A percentile compares a stretch with the other conserved stretches of the same genome.
Conservation (phyloP, 23 tunicate species). For the Diplosoma virens region DNA sequence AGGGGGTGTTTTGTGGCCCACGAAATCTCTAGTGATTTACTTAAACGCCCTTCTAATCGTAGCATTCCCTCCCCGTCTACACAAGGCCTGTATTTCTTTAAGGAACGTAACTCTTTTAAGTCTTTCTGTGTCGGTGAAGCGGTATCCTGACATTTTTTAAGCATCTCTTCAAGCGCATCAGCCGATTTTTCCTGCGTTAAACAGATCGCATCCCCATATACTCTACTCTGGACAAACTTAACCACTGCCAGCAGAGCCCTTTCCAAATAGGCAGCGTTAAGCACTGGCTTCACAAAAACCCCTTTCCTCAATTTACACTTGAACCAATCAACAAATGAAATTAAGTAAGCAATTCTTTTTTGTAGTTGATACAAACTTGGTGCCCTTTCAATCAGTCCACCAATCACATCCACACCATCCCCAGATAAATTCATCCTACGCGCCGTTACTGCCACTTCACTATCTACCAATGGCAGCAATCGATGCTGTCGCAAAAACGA, state of each 20-base stretch:
- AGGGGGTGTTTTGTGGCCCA: too few species aligned
- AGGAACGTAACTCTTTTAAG: background rate
- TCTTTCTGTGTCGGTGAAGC: background rate
- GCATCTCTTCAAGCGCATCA: background rate
- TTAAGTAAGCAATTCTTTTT: conserved; percentile 15
- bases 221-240: background rate
- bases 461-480: too few species aligned
- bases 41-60: background rate
- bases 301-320: background rate
- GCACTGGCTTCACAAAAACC: background rate
- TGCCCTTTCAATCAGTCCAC: background rate
- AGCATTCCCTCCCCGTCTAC: background rate
- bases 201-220: background rate
- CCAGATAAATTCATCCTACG: background rate
- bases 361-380: background rate
- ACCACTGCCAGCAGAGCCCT: background rate
- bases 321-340: background rate
- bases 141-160: background rate
- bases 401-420: background rate
- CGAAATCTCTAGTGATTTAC: too few species aligned
- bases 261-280: background rate
- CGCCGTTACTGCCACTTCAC: background rate
- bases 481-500: too few species aligned
- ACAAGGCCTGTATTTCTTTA: background rate
- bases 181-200: background rate